A percentile compares a stretch with the other conserved stretches of the same genome.
Evolutionary conservation across 2,113 vertebrate species (phyloP).

Genomic region (Aspiorhynchus laticeps): DNA sequence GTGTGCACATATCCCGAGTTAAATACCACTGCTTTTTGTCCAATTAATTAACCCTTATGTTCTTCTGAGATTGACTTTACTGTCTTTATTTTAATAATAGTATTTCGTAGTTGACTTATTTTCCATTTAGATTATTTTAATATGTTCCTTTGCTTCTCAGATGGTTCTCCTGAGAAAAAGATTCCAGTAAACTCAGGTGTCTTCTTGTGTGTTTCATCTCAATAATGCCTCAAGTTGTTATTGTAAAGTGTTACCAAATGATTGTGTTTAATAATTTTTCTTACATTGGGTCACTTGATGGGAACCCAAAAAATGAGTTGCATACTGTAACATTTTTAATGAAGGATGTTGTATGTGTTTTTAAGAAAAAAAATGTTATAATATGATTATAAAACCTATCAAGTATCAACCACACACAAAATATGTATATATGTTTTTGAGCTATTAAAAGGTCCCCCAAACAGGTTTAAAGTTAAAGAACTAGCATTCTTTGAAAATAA

Average conservation of each 20-base stretch:
- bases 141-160: neutral
- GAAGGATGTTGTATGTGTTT: neutral
- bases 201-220: neutral
- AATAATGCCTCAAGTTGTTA: neutral
- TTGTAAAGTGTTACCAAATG: no score
- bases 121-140: neutral
- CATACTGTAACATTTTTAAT: neutral
- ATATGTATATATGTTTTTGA: neutral
- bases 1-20: neutral
- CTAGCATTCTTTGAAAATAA: neutral
- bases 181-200: neutral
- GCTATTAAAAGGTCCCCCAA: neutral
- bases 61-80: neutral
- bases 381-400: neutral
- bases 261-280: no score
- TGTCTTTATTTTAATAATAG: neutral
- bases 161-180: neutral
- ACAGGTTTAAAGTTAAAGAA: neutral
- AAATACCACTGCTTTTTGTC: neutral
- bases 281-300: neutral
- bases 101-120: neutral
- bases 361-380: neutral
- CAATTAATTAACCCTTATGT: neutral
- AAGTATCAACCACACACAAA: neutral
- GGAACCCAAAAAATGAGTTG: no score